These are phyloP conservation scores for Intellagama lesueurii DNA, from an alignment of 2,797 vertebrate species.

Conservation along the genomic window DNA sequence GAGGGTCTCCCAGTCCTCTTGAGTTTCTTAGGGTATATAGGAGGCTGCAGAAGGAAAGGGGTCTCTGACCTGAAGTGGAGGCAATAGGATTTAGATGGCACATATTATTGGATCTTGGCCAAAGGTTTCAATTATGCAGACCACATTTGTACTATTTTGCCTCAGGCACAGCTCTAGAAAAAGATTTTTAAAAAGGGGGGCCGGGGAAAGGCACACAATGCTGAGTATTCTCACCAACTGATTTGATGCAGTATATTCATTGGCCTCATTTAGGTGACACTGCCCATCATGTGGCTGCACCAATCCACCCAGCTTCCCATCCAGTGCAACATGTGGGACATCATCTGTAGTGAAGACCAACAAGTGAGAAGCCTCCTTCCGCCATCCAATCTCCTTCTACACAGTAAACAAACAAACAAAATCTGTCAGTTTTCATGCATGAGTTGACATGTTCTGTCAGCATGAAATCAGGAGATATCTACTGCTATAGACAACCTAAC, in stretches of 20 bases:
- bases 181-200: neutral
- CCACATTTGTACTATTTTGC: neutral
- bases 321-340: slow-evolving; percentile 94
- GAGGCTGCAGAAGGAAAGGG: no score
- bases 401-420: slow-evolving; percentile 51
- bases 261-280: slow-evolving; percentile 91
- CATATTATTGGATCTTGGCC: no score
- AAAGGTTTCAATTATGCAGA: neutral
- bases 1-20: no score
- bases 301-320: slow-evolving; percentile 92
- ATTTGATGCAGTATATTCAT: slow-evolving; percentile 91
- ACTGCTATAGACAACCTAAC: neutral
- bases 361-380: slow-evolving; percentile 94
- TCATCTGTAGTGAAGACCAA: slow-evolving; percentile 96
- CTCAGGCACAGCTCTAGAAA: neutral
- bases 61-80: no score
- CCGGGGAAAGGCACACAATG: neutral
- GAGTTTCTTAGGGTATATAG: no score
- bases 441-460: neutral
- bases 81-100: no score
- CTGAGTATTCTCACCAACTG: slow-evolving; percentile 85
- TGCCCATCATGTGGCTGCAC: slow-evolving; percentile 93
- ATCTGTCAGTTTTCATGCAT: neutral
- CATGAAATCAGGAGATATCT: neutral
- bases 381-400: slow-evolving; percentile 94